Evolutionary conservation across 1,140 invertebrate species (phyloP).

Genomic region (Psix sp.): DNA sequence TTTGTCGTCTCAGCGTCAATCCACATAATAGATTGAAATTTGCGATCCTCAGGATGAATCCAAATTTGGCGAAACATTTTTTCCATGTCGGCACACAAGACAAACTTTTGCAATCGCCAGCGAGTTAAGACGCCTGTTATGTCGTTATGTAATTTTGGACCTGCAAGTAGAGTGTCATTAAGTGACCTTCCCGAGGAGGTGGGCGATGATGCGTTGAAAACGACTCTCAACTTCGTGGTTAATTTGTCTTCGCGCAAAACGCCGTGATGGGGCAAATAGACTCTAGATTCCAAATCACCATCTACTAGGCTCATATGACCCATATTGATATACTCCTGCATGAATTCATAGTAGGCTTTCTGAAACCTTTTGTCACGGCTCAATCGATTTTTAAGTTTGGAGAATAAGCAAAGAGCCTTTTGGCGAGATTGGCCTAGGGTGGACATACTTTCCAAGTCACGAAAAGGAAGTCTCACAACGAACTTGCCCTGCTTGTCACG

Average conservation of each 20-base stretch:
- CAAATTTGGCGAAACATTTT: slow-evolving; percentile 8
- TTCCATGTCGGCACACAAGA: not conserved
- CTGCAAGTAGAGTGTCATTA: not conserved
- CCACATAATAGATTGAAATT: not conserved
- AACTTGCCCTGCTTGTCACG: not conserved
- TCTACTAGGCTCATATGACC: not conserved
- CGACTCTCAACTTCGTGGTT: not conserved
- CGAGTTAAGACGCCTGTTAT: not conserved
- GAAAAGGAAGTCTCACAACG: not conserved
- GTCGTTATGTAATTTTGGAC: not conserved
- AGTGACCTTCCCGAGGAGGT: not conserved
- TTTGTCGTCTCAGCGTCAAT: not conserved
- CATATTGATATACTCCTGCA: not conserved
- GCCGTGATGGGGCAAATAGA: not conserved
- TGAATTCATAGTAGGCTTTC: not conserved
- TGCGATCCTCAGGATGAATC: not conserved
- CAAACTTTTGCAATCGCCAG: not conserved
- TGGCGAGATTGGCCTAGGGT: no score
- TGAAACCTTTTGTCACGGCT: not conserved
- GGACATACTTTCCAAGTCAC: not conserved
- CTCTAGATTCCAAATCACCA: not conserved
- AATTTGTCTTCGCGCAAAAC: not conserved
- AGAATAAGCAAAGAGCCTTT: no score
- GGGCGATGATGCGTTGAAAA: not conserved
- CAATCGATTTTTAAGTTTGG: not conserved